Percentiles rank a stretch among this genome's conserved stretches.
Conservation (phyloP, 1,140 invertebrate species). For the Calephelis nemesis region DNA sequence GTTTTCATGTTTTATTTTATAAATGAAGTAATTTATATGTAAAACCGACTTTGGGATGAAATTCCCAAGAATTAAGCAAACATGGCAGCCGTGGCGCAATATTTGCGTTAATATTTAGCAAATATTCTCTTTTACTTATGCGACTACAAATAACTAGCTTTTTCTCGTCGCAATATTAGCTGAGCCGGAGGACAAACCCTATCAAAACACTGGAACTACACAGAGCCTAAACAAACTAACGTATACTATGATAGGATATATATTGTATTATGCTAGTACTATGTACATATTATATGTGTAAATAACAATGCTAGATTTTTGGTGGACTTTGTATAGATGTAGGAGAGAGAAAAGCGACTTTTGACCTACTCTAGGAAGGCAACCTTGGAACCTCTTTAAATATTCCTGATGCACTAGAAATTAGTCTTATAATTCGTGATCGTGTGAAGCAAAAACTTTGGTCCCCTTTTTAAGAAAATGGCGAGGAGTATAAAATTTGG, state of each 20-base stretch:
- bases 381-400: too few species aligned
- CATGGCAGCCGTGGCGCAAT: not conserved
- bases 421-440: too few species aligned
- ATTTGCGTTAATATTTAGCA: conserved; percentile 11
- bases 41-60: conserved; percentile 1
- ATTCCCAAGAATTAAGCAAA: conserved; percentile 5
- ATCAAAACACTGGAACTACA: conserved; percentile 17
- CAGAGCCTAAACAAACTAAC: not conserved
- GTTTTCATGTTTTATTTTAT: conserved; percentile 4
- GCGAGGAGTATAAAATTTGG: too few species aligned
- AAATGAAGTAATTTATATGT: conserved; percentile 18
- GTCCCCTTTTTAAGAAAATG: too few species aligned
- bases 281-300: too few species aligned
- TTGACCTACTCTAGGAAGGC: too few species aligned
- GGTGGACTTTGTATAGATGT: too few species aligned
- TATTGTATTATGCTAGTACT: not conserved
- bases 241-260: not conserved
- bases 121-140: conserved; percentile 13
- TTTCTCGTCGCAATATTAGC: conserved; percentile 15
- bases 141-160: conserved; percentile 17
- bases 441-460: too few species aligned
- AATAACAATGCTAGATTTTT: too few species aligned
- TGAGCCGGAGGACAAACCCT: conserved; percentile 5
- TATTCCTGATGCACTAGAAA: too few species aligned
- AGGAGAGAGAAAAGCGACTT: too few species aligned